phyloP scores from a whole-genome alignment of 2,888 invertebrate species.

The Aromia moschata region DNA sequence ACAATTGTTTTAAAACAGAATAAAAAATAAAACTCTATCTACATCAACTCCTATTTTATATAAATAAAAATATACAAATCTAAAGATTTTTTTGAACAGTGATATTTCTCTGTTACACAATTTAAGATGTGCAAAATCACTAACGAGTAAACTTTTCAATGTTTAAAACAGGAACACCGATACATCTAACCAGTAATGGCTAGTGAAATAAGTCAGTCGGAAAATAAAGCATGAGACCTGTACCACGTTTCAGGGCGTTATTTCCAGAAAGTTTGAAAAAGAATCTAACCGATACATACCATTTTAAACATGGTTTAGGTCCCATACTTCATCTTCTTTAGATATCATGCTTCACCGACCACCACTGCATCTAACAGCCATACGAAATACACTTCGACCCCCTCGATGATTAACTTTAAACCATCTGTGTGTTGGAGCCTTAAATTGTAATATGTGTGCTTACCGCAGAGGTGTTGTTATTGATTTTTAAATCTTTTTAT shows the following conservation, averaged over 20 bases:
- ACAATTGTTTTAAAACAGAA: slow-evolving; percentile 8
- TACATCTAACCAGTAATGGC: too few relatives aligned
- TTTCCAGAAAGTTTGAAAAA: too few relatives aligned
- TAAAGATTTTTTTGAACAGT: slow-evolving; percentile 5
- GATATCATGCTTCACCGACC: too few relatives aligned
- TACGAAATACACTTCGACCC: not conserved
- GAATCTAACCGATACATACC: too few relatives aligned
- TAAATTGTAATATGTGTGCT: not conserved
- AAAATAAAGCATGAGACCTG: too few relatives aligned
- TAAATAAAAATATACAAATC: slow-evolving; percentile 25
- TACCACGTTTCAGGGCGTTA: too few relatives aligned
- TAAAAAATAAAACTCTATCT: slow-evolving; percentile 8
- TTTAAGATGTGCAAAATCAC: slow-evolving; percentile 8
- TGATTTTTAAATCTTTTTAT: not conserved
- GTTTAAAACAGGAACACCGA: not conserved
- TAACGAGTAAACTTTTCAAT: slow-evolving; percentile 1
- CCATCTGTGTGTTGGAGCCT: too few relatives aligned
- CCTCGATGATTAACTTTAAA: not conserved
- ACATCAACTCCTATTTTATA: slow-evolving; percentile 12
- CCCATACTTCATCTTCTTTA: too few relatives aligned
- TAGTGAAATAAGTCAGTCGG: too few relatives aligned
- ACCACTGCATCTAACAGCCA: not conserved
- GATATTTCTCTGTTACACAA: slow-evolving; percentile 7
- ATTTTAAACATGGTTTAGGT: too few relatives aligned
- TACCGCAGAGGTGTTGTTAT: not conserved